These are phyloP conservation scores for Raja brachyura DNA, from an alignment of 2,113 vertebrate genomes.

Conservation along the genomic window DNA sequence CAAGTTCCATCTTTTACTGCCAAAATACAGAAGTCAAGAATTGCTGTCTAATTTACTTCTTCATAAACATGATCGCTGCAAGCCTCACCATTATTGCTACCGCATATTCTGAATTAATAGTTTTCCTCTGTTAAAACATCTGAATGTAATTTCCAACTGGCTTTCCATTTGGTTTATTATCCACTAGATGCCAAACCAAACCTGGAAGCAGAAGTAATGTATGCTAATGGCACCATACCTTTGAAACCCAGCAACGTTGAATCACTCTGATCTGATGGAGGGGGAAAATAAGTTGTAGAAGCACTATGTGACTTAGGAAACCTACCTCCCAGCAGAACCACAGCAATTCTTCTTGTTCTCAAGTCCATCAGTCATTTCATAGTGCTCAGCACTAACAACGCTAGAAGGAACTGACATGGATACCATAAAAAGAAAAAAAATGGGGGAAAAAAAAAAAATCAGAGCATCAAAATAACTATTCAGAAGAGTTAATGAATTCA, in stretches of 20 bases:
- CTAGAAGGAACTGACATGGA: not conserved
- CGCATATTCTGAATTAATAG: too few relatives aligned
- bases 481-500: not conserved
- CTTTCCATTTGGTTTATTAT: not conserved
- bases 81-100: too few relatives aligned
- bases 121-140: not conserved
- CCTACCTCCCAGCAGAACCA: not conserved
- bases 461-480: not conserved
- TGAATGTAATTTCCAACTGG: not conserved
- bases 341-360: not conserved
- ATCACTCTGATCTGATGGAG: not conserved
- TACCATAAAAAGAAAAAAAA: not conserved
- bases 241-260: not conserved
- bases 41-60: too few relatives aligned
- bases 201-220: not conserved
- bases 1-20: too few relatives aligned
- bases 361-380: not conserved
- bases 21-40: too few relatives aligned
- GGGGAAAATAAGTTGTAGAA: not conserved
- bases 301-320: not conserved
- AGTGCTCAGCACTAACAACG: not conserved
- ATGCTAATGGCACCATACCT: not conserved
- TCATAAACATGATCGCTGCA: too few relatives aligned
- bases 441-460: not conserved
- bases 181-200: not conserved